Evolutionary conservation across 2,113 vertebrate genomes (phyloP).

Genomic region (Protobothrops flavoviridis): DNA sequence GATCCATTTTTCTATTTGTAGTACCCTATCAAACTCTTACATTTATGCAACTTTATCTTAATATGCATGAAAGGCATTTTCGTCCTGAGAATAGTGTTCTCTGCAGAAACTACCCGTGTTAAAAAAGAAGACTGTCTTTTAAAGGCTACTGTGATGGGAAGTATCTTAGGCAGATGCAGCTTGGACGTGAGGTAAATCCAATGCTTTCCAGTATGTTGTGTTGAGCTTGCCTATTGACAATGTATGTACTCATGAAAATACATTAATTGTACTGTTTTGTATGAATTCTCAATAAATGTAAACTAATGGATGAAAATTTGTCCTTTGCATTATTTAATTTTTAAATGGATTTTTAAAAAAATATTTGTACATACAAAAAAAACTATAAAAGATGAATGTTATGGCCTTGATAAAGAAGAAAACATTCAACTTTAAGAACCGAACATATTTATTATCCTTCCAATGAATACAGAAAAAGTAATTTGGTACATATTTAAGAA

Average conservation of each 20-base stretch:
- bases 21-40: slow-evolving; percentile 65
- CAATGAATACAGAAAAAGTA: background rate
- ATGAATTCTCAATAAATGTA: slow-evolving; percentile 78
- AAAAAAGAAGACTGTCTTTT: slow-evolving; percentile 86
- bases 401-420: background rate
- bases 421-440: background rate
- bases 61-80: slow-evolving; percentile 82
- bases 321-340: slow-evolving; percentile 55
- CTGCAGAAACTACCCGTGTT: slow-evolving; percentile 87
- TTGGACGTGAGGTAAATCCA: slow-evolving; percentile 93
- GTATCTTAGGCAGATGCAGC: slow-evolving; percentile 89
- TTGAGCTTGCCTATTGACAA: slow-evolving; percentile 73
- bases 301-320: slow-evolving; percentile 62
- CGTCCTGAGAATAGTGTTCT: slow-evolving; percentile 86
- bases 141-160: slow-evolving; percentile 83
- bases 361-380: background rate
- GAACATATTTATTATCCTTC: slow-evolving; percentile 13
- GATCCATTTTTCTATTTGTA: slow-evolving; percentile 67
- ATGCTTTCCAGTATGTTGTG: slow-evolving; percentile 79
- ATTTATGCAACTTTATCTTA: slow-evolving; percentile 76
- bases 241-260: slow-evolving; percentile 74
- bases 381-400: background rate
- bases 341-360: background rate
- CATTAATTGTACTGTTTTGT: slow-evolving; percentile 73
- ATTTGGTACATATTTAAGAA: background rate